Conservation (phyloP, 2,113 vertebrate genomes). For the Podarcis raffonei region DNA sequence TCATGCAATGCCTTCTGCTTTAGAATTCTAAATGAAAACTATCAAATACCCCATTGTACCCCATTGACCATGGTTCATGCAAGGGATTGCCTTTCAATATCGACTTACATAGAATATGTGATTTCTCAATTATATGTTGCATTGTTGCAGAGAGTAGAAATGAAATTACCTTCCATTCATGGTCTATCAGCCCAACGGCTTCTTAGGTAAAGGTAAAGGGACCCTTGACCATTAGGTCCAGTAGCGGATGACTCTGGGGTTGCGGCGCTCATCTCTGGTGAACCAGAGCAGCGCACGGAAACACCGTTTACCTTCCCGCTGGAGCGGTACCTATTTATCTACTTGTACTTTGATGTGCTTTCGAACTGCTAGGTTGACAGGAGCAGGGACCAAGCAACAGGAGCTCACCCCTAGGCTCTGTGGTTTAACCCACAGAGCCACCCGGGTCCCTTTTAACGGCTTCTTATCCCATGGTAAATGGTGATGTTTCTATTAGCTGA, state of each 20-base stretch:
- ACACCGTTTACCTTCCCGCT: too few species aligned
- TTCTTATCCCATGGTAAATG: constrained; percentile 63
- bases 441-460: neutral
- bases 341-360: too few species aligned
- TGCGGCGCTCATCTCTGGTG: too few species aligned
- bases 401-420: too few species aligned
- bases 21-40: constrained; percentile 60
- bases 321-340: too few species aligned
- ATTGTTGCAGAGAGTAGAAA: constrained; percentile 54
- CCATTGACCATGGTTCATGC: constrained; percentile 70
- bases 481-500: constrained; percentile 54
- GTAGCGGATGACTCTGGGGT: too few species aligned
- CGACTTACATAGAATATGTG: constrained; percentile 65
- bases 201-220: constrained; percentile 5
- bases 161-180: constrained; percentile 74
- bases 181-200: constrained; percentile 59
- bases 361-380: too few species aligned
- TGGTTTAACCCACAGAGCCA: too few species aligned
- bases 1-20: constrained; percentile 57
- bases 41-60: constrained; percentile 68
- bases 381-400: too few species aligned
- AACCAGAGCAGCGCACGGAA: too few species aligned
- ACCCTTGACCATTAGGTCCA: too few species aligned
- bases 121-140: constrained; percentile 70
- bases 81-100: constrained; percentile 63